These are phyloP conservation scores for Lepidurus arcticus DNA, from an alignment of 1,140 invertebrate genomes.

Conservation along the genomic window DNA sequence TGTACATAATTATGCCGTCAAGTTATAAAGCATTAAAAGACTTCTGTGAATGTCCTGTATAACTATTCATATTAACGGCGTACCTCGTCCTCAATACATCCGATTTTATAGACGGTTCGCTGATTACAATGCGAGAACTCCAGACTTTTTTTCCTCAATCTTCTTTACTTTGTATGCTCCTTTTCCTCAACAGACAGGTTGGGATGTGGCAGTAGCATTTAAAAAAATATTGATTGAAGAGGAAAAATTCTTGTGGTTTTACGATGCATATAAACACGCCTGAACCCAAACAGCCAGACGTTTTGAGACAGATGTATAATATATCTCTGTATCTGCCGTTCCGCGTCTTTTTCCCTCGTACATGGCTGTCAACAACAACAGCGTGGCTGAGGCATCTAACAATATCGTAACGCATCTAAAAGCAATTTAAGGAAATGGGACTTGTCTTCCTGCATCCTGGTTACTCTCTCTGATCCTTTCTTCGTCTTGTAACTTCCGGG, in stretches of 20 bases:
- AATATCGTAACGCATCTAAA: conserved; percentile 9
- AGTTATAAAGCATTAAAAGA: conserved; percentile 22
- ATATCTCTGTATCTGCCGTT: not conserved
- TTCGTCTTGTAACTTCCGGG: not conserved
- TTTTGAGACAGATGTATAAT: too few species aligned
- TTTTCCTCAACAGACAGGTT: too few species aligned
- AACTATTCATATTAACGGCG: conserved; percentile 14
- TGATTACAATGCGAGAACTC: too few species aligned
- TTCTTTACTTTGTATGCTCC: too few species aligned
- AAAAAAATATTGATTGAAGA: too few species aligned
- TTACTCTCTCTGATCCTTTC: not conserved
- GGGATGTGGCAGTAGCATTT: too few species aligned
- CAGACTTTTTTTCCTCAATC: too few species aligned
- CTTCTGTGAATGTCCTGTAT: not conserved
- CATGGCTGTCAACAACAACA: conserved; percentile 1
- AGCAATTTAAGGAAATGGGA: conserved; percentile 5
- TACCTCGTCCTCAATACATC: conserved; percentile 9
- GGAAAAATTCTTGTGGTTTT: too few species aligned
- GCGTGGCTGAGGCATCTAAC: not conserved
- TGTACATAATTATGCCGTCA: conserved; percentile 7
- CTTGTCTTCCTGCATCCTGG: not conserved
- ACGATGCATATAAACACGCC: too few species aligned
- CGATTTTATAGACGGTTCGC: not conserved
- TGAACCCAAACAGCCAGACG: too few species aligned
- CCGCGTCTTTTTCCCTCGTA: not conserved